phyloP scores from a whole-genome alignment of 2,113 vertebrate species.

The Bos indicus region DNA sequence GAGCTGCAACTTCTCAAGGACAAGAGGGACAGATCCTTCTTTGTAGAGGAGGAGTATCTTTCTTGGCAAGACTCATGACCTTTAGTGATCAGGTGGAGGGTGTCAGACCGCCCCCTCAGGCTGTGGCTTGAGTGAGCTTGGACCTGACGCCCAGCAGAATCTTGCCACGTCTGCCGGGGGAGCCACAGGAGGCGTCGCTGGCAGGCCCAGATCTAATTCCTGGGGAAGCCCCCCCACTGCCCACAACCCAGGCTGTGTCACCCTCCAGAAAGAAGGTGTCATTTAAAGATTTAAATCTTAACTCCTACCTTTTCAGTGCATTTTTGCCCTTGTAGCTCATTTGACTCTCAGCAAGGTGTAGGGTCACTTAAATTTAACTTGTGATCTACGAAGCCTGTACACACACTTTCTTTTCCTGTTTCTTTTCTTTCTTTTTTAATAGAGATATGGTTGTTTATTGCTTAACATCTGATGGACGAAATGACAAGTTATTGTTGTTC shows the following conservation, averaged over 20 bases:
- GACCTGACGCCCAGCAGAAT: background rate
- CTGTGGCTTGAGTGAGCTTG: background rate
- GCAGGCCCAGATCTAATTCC: background rate
- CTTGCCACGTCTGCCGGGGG: fast-evolving
- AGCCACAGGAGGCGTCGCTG: background rate
- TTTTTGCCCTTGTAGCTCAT: background rate
- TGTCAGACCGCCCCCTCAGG: background rate
- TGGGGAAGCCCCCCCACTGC: background rate
- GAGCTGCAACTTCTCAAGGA: background rate
- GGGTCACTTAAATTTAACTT: background rate
- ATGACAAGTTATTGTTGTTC: background rate
- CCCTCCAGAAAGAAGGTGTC: background rate
- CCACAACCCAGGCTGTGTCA: background rate
- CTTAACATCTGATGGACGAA: background rate
- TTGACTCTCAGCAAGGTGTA: background rate
- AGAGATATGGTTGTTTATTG: background rate
- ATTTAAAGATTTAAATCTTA: background rate
- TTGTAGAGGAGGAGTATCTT: background rate
- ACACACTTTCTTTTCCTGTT: background rate
- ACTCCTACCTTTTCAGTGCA: background rate
- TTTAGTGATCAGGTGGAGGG: background rate
- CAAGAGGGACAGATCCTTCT: background rate
- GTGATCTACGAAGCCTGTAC: background rate
- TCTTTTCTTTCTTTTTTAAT: background rate
- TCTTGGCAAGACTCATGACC: background rate